Base-by-base conservation (phyloP, 1,140 invertebrate genomes). In the Drosophila carrolli region DNA sequence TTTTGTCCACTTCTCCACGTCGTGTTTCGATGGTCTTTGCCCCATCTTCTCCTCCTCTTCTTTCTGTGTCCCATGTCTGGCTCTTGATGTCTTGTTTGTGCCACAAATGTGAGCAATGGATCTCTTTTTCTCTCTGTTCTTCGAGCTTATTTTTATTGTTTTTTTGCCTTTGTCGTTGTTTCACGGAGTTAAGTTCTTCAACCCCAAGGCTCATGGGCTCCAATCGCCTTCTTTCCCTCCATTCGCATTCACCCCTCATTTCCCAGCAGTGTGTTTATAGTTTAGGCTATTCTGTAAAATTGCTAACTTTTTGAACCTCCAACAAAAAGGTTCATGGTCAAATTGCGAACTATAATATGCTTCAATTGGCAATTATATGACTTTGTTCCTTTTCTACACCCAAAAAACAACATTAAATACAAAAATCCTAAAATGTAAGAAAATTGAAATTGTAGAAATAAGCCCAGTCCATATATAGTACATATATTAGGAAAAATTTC, bases 31-130 rank as follows among this genome's bases (percentile, higher is more conserved):
- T 19, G 10, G 43, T 56, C 38, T 58, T 48, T 55, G 14, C 37
- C 48, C 59, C 41, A 48, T 63, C 48, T 54, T 50, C 58, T 58
- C 23, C 37, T 56, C 32, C 46, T 46, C 32, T 55, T 68, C 40
- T 32, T 57, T 56, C 35, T 38, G 46, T 47, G 61, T 44, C 37
- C 73, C 55, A 19, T 41, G 38, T 81, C 47, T 58, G 46, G 46
- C 23, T 79, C 60, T 66, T 47, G 55, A 40, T 41, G 38, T 81
- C 47, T 66, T 59, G 53, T 55, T 59, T 23, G n/a, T 46, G 35
- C 67, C 43, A 65, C 65, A 78, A 86, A 81, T 85, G 82, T 86
- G 82, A 79, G 56, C 83, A 88, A 82, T 76, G 82, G 88, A 32
- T 32, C 29, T 88, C 79, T 79, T 51, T 75, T 65, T 60, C 65